These are phyloP conservation scores for Panthera tigris DNA, from an alignment of 2,113 vertebrate genomes.

Conservation along the genomic window DNA sequence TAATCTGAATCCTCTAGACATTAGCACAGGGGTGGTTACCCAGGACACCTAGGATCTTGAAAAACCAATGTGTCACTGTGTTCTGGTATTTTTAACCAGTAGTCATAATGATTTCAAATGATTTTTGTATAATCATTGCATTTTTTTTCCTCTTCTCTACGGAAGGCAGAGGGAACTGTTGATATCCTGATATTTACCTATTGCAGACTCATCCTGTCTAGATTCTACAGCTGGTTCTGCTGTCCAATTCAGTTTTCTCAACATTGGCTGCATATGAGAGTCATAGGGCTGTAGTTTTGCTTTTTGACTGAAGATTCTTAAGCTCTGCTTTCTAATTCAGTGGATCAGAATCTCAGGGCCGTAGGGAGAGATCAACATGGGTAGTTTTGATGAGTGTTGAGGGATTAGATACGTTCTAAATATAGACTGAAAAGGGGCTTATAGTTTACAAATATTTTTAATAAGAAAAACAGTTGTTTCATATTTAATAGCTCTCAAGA, in stretches of 20 bases:
- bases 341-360: not conserved
- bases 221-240: not conserved
- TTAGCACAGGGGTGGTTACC: not conserved
- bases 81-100: not conserved
- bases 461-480: conserved; percentile 40
- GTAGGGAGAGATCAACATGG: not conserved
- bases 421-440: not conserved
- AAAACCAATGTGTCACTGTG: not conserved
- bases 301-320: not conserved
- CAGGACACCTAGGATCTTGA: not conserved
- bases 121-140: not conserved
- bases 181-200: not conserved
- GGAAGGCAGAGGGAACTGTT: not conserved
- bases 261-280: not conserved
- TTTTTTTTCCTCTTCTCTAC: not conserved
- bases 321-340: not conserved
- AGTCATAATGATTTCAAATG: not conserved
- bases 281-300: not conserved
- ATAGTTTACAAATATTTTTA: conserved; percentile 52
- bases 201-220: not conserved
- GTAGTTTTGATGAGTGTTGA: not conserved
- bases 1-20: not conserved
- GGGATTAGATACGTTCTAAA: not conserved
- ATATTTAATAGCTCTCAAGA: conserved; percentile 15
- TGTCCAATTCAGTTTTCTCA: not conserved